phyloP scores from a whole-genome alignment of 2,113 vertebrate genomes.

The Gobio gobio region DNA sequence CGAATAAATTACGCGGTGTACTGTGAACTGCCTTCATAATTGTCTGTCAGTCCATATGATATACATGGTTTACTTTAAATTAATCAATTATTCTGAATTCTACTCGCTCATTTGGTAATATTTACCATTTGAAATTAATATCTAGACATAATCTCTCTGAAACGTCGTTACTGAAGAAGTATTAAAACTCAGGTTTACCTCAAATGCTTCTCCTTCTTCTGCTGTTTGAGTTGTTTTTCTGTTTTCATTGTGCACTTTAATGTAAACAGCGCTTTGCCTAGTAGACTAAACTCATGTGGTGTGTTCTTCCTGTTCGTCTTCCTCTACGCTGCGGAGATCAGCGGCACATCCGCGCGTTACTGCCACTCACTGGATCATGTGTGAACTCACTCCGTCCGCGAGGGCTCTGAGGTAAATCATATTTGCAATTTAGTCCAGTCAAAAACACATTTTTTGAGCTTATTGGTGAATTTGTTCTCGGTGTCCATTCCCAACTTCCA shows the following conservation, averaged over 20 bases:
- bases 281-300: neutral
- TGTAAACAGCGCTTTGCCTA: conserved; percentile 62
- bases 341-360: neutral
- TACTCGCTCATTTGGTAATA: neutral
- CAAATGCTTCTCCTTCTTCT: conserved; percentile 37
- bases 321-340: neutral
- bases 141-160: too few relatives aligned
- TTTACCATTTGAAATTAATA: neutral
- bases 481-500: neutral
- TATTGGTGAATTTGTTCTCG: neutral
- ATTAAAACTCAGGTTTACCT: conserved; percentile 59
- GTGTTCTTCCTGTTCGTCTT: neutral
- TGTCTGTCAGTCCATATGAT: neutral
- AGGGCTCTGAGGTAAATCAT: neutral
- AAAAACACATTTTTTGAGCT: neutral
- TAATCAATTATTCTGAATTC: neutral
- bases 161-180: neutral
- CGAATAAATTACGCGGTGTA: neutral
- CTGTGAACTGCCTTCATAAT: too few relatives aligned
- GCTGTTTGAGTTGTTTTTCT: conserved; percentile 25
- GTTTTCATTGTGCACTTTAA: conserved; percentile 55
- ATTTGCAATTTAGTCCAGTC: neutral
- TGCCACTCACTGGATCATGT: neutral
- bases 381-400: neutral
- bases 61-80: neutral